phyloP scores from a whole-genome alignment of 2,888 invertebrate species.

The Calameuta filiformis region DNA sequence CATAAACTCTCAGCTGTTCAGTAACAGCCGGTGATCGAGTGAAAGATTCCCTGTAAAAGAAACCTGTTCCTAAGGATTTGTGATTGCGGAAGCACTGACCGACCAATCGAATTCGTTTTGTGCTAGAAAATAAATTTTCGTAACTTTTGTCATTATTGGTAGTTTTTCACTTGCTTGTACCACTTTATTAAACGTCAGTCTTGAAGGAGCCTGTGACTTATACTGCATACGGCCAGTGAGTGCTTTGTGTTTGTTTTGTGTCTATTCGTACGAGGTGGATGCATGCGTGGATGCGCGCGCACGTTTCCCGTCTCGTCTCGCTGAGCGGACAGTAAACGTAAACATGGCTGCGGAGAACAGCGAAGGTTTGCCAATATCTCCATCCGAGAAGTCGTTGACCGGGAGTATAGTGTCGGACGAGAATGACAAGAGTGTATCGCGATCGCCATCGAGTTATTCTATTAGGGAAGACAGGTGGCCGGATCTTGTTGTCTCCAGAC shows the following conservation, averaged over 20 bases:
- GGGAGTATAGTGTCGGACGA: conserved; percentile 67
- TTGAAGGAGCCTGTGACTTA: neutral
- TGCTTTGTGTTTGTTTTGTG: neutral
- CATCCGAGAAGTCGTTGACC: conserved; percentile 61
- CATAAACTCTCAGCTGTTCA: neutral
- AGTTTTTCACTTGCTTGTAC: neutral
- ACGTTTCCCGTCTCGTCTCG: neutral
- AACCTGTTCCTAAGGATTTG: neutral
- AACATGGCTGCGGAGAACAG: conserved; percentile 61
- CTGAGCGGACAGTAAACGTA: neutral
- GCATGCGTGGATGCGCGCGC: neutral
- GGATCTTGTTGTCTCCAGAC: conserved; percentile 62
- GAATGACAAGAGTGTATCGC: conserved; percentile 65
- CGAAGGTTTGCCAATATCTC: conserved; percentile 62
- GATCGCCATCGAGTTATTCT: conserved; percentile 72
- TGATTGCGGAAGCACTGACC: neutral
- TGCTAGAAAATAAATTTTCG: neutral
- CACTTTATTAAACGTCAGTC: neutral
- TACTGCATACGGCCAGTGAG: neutral
- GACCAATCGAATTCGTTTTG: neutral
- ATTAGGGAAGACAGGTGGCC: conserved; percentile 68
- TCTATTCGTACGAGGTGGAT: neutral
- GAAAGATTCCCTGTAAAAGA: neutral
- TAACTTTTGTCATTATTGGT: neutral
- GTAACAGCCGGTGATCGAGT: neutral